Evolutionary conservation across 2,113 vertebrate species (phyloP).

Genomic region (Ictidomys tridecemlineatus): DNA sequence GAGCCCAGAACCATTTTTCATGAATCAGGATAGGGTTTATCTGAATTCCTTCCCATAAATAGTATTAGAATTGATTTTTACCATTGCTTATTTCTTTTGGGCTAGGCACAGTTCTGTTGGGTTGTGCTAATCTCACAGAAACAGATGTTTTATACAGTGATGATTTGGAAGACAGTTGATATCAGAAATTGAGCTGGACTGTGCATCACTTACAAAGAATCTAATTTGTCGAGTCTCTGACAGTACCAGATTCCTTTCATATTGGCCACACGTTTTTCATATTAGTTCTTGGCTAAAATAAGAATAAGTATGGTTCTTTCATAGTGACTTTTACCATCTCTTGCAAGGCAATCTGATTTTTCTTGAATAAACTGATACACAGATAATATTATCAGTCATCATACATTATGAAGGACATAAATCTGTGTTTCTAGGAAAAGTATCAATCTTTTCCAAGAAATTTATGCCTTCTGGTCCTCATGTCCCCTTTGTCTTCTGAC

Average conservation of each 20-base stretch:
- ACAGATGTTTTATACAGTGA: conserved; percentile 76
- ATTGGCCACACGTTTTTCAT: conserved; percentile 59
- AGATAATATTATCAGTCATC: not conserved
- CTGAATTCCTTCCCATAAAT: conserved; percentile 73
- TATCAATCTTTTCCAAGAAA: conserved; percentile 54
- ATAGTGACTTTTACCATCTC: conserved; percentile 49
- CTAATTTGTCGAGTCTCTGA: conserved; percentile 69
- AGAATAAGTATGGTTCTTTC: conserved; percentile 47
- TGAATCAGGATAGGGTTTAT: conserved; percentile 63
- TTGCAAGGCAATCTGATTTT: conserved; percentile 66
- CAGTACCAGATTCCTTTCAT: conserved; percentile 64
- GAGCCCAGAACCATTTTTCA: conserved; percentile 14
- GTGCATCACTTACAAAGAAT: conserved; percentile 76
- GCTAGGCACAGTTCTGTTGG: conserved; percentile 39
- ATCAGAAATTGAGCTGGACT: conserved; percentile 52
- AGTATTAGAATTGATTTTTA: conserved; percentile 65
- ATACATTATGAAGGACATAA: conserved; percentile 59
- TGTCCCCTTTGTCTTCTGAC: conserved; percentile 27
- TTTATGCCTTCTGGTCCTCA: not conserved
- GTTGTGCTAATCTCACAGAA: conserved; percentile 68
- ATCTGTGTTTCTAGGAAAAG: conserved; percentile 67
- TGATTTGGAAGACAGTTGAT: conserved; percentile 62
- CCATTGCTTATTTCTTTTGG: conserved; percentile 65
- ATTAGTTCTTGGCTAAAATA: conserved; percentile 64
- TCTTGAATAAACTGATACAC: conserved; percentile 48